Evolutionary conservation across 2,797 vertebrate genomes (phyloP).

Genomic region (Mionectes olivaceus): DNA sequence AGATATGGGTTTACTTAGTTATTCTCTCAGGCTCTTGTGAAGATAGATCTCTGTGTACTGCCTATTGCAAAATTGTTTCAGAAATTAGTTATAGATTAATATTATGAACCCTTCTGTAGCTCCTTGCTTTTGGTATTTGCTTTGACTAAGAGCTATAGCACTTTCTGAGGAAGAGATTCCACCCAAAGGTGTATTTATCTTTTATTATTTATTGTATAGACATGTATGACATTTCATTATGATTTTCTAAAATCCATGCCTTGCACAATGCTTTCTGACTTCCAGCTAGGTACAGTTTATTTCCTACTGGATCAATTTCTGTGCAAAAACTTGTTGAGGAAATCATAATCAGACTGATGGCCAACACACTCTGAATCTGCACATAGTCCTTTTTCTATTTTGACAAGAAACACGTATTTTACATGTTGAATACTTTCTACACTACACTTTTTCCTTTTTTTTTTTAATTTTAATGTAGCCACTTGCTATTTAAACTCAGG

Average conservation of each 20-base stretch:
- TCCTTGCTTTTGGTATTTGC: not conserved
- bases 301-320: not conserved
- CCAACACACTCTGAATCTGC: not conserved
- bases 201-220: not conserved
- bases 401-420: not conserved
- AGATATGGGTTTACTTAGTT: not conserved
- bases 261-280: not conserved
- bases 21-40: not conserved
- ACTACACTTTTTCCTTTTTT: fast-evolving
- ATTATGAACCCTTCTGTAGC: not conserved
- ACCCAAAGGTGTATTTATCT: not conserved
- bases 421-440: not conserved
- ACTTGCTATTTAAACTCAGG: not conserved
- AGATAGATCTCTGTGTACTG: not conserved
- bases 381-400: not conserved
- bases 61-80: not conserved
- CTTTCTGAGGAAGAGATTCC: not conserved
- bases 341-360: not conserved
- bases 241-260: not conserved
- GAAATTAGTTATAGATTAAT: not conserved
- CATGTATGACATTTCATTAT: not conserved
- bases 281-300: not conserved
- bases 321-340: not conserved
- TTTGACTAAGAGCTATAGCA: not conserved
- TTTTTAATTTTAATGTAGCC: not conserved